Conservation (phyloP, 2,797 vertebrate species). For the Malacoctenus gilli region DNA sequence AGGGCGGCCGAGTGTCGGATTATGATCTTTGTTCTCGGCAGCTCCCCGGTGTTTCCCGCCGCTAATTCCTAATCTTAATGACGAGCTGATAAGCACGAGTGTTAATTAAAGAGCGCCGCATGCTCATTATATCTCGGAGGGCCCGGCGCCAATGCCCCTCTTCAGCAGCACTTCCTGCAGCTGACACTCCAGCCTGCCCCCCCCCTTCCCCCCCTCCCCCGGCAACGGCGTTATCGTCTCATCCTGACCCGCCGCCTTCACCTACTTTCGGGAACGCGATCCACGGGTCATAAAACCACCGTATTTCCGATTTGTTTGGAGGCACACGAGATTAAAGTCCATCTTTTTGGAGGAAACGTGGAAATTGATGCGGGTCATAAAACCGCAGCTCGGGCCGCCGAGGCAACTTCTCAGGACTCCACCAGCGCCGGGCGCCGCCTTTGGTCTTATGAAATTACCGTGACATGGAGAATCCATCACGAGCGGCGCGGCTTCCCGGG, state of each 20-base stretch:
- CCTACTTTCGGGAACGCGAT: slow-evolving; percentile 49
- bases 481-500: slow-evolving; percentile 32
- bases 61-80: slow-evolving; percentile 69
- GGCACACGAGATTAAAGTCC: slow-evolving; percentile 56
- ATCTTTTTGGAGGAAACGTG: slow-evolving; percentile 30
- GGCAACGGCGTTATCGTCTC: slow-evolving; percentile 52
- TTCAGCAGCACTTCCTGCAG: slow-evolving; percentile 44
- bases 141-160: slow-evolving; percentile 52
- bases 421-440: slow-evolving; percentile 28
- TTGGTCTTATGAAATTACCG: slow-evolving; percentile 62
- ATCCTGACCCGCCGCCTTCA: slow-evolving; percentile 54
- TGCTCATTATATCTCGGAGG: slow-evolving; percentile 71
- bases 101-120: slow-evolving; percentile 71
- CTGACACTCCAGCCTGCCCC: slow-evolving; percentile 51
- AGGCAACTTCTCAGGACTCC: slow-evolving; percentile 36
- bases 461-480: slow-evolving; percentile 67
- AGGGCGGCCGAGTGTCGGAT: slow-evolving; percentile 50
- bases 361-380: slow-evolving; percentile 44
- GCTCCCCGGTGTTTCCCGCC: slow-evolving; percentile 56
- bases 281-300: slow-evolving; percentile 46
- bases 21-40: slow-evolving; percentile 58
- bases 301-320: slow-evolving; percentile 14
- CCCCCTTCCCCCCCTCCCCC: slow-evolving; percentile 31
- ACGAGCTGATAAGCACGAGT: slow-evolving; percentile 66
- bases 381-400: slow-evolving; percentile 5